Conservation (phyloP, 64 coral and sea anemone genomes). For the Montipora foliosa region DNA sequence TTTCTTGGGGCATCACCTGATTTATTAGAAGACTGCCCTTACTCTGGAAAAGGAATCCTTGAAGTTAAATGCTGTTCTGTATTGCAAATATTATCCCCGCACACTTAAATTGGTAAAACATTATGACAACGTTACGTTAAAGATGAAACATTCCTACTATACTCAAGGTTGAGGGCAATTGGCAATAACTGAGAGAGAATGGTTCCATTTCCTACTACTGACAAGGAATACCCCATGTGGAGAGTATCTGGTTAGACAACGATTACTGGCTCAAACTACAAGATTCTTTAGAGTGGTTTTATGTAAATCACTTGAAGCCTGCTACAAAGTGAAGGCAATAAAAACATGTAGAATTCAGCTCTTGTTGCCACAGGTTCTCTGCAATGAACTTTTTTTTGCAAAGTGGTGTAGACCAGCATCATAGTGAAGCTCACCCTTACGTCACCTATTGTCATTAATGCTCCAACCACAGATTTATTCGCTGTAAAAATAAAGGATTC, state of each 20-base stretch:
- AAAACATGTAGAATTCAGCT: slow-evolving; percentile 11
- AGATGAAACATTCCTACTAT: slow-evolving; percentile 28
- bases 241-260: slow-evolving; percentile 44
- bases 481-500: too few species aligned
- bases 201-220: not conserved
- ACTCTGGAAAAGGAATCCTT: slow-evolving; percentile 32
- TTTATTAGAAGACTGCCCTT: slow-evolving; percentile 56
- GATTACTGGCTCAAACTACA: slow-evolving; percentile 59
- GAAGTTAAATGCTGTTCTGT: slow-evolving; percentile 60
- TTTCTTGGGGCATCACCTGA: slow-evolving; percentile 74
- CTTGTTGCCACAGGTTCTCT: not conserved
- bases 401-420: not conserved
- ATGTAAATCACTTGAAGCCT: slow-evolving; percentile 51
- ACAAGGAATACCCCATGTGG: slow-evolving; percentile 61
- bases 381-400: not conserved
- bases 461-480: too few species aligned
- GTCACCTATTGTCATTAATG: too few species aligned
- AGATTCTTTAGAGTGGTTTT: slow-evolving; percentile 55
- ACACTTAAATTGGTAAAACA: not conserved
- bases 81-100: slow-evolving; percentile 39
- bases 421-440: too few species aligned
- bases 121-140: not conserved
- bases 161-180: slow-evolving; percentile 3
- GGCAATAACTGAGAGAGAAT: slow-evolving; percentile 24
- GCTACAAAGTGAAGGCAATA: not conserved